phyloP scores from a whole-genome alignment of 2,888 invertebrate species.

The Scrobipalpa atriplicella region DNA sequence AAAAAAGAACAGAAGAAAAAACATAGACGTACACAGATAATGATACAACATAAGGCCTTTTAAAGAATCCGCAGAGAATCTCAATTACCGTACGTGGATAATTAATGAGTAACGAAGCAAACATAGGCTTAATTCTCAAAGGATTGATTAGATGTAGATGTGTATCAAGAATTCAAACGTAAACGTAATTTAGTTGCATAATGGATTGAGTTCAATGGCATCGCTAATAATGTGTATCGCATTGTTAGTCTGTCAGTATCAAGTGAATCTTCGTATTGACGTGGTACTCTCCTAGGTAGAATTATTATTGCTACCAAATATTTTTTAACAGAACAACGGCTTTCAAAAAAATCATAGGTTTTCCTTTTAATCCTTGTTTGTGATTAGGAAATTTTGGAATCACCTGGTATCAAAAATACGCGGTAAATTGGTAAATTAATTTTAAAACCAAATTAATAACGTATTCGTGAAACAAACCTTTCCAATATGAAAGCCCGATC shows the following conservation, averaged over 20 bases:
- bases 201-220: not conserved
- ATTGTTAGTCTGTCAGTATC: not conserved
- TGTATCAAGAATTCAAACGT: not conserved
- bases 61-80: not conserved
- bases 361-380: too few species aligned
- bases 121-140: conserved; percentile 1
- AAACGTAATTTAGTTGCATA: not conserved
- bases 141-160: conserved; percentile 6
- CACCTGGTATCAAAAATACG: too few species aligned
- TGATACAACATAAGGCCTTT: not conserved
- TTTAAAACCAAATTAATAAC: too few species aligned
- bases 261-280: not conserved
- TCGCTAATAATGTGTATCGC: not conserved
- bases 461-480: too few species aligned
- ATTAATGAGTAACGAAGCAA: conserved; percentile 8
- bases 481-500: too few species aligned
- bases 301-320: too few species aligned
- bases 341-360: too few species aligned
- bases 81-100: not conserved
- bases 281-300: not conserved
- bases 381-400: too few species aligned
- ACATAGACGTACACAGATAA: not conserved
- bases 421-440: too few species aligned
- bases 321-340: too few species aligned
- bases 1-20: not conserved